Evolutionary conservation across 1,140 invertebrate species (phyloP).

Genomic region (Brachionus manjavacas): DNA sequence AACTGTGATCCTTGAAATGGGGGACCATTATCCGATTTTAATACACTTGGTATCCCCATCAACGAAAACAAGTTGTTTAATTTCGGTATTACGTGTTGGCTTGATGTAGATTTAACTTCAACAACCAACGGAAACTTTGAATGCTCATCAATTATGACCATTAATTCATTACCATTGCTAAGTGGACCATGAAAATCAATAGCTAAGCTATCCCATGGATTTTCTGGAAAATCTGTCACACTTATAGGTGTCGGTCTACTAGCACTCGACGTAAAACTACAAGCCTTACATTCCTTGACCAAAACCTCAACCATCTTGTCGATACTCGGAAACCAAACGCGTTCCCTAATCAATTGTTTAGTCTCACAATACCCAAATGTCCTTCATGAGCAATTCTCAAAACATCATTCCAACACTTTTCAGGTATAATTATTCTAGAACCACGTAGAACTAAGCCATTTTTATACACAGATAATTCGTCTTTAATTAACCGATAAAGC

Average conservation of each 20-base stretch:
- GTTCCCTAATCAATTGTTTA: too few species aligned
- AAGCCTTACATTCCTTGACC: not conserved
- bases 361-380: too few species aligned
- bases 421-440: not conserved
- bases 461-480: not conserved
- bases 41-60: conserved; percentile 42
- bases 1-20: conserved; percentile 43
- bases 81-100: conserved; percentile 38
- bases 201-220: conserved; percentile 45
- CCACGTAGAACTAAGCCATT: not conserved
- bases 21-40: conserved; percentile 45
- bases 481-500: not conserved
- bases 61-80: conserved; percentile 44
- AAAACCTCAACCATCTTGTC: not conserved
- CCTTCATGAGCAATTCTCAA: too few species aligned
- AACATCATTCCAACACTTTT: not conserved
- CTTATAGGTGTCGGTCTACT: not conserved
- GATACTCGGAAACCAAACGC: not conserved
- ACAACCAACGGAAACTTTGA: conserved; percentile 48
- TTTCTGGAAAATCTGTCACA: conserved; percentile 37
- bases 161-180: conserved; percentile 44
- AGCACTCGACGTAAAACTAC: not conserved
- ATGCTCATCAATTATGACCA: conserved; percentile 48
- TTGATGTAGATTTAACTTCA: conserved; percentile 42
- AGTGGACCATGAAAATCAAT: conserved; percentile 49